Base-by-base conservation (phyloP, 2,888 invertebrate species). In the Gymnocheta viridis region DNA sequence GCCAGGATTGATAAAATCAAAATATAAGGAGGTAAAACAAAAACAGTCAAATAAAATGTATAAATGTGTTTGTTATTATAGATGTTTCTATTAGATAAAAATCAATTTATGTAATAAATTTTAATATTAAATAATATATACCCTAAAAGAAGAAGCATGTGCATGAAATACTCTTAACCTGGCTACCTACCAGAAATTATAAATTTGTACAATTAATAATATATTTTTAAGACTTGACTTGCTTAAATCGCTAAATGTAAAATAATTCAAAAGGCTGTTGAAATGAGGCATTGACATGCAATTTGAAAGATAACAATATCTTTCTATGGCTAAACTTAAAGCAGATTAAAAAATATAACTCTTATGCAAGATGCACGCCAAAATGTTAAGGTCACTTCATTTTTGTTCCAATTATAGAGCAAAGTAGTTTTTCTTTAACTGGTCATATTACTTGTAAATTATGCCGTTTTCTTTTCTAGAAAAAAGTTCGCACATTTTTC, bases 51-150 rank as follows among this genome's bases (percentile, higher is more conserved):
- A 54, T 70, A 70, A 70, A 73, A 27, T 81, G 54, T 84, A 81
- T 84, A 73, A 81, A 69, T 81, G 77, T 84, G 67, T 84, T 77
- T 73, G 77, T 78, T 62, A 38, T 77, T 54, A 29, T 84, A 81
- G 81, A 84, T 84, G 81, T 84, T 84, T 38, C 47, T 47, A 38
- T 64, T 79, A 74, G 44, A 44, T 62, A 49, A 0, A 67, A 60
- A 56, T 56, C 22, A n/a, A 56, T 64, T 32, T 72, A 5, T 35
- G 51, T 35, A 62, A 56, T 58, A 22, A 47, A 64, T 49, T 24
- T 54, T 22, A 58, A 35, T 27, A n/a, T 47, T 10, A 35, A 49
- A 69, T 14, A 54, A 27, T 27, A 54, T 38, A 49, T 29, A 62
- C 17, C 54, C 5, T 12, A 54, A 66, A 60, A 29, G 10, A 64